These are phyloP conservation scores for Ceyx melanurus DNA, from an alignment of 2,113 vertebrate species.

Conservation along the genomic window DNA sequence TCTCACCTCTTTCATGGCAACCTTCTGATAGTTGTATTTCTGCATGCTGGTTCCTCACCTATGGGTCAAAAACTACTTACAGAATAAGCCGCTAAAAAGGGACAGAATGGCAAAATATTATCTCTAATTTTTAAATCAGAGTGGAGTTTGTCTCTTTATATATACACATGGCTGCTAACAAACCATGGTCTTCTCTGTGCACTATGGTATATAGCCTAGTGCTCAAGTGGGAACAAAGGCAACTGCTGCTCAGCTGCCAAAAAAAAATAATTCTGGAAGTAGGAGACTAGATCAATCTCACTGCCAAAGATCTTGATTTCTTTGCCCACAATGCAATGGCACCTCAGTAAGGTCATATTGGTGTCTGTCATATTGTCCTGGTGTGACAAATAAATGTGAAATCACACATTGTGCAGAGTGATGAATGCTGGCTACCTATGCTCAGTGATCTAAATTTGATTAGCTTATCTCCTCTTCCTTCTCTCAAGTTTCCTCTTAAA, in stretches of 20 bases:
- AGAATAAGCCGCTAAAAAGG: not conserved
- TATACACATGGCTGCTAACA: not conserved
- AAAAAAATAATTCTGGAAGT: not conserved
- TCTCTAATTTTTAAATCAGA: not conserved
- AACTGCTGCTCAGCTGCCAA: not conserved
- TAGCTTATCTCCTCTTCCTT: not conserved
- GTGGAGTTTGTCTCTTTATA: not conserved
- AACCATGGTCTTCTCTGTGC: not conserved
- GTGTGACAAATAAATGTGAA: not conserved
- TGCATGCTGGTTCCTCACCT: not conserved
- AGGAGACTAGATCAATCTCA: not conserved
- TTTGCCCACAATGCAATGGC: not conserved
- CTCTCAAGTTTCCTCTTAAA: not conserved
- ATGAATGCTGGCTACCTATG: fast-evolving
- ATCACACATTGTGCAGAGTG: fast-evolving
- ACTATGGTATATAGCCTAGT: not conserved
- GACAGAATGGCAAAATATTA: not conserved
- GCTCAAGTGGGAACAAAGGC: not conserved
- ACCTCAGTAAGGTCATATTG: not conserved
- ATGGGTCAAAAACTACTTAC: not conserved
- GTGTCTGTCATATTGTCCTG: not conserved
- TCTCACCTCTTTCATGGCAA: not conserved
- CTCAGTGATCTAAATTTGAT: not conserved
- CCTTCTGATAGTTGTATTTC: not conserved
- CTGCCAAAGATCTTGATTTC: not conserved